Conservation (phyloP, 2,113 vertebrate species). For the Furnarius figulus region DNA sequence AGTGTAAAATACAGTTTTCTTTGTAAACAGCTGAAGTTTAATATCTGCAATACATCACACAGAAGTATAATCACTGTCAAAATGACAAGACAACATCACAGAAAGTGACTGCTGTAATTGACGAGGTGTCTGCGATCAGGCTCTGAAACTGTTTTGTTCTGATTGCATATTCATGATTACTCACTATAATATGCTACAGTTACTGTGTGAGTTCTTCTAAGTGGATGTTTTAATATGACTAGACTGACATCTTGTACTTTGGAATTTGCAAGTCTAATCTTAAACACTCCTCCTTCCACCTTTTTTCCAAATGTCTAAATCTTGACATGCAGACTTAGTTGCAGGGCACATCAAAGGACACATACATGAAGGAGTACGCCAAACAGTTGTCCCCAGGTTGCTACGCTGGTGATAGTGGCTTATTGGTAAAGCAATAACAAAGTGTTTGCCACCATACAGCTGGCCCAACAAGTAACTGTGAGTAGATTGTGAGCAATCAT, state of each 20-base stretch:
- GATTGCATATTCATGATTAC: conserved; percentile 80
- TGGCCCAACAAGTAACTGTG: not conserved
- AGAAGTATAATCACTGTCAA: conserved; percentile 80
- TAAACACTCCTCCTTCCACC: conserved; percentile 41
- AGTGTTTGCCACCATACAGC: not conserved
- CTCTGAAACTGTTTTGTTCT: conserved; percentile 66
- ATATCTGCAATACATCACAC: conserved; percentile 65
- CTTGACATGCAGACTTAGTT: not conserved
- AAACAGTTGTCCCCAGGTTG: not conserved
- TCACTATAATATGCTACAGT: conserved; percentile 64
- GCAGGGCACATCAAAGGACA: not conserved
- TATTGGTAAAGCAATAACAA: not conserved
- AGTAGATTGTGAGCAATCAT: not conserved
- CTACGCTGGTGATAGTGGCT: not conserved
- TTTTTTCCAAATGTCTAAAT: conserved; percentile 24
- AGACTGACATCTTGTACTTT: conserved; percentile 67
- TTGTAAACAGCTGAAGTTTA: conserved; percentile 75
- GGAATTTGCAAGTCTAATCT: conserved; percentile 73
- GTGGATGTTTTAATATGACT: conserved; percentile 67
- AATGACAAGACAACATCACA: conserved; percentile 65
- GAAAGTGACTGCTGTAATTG: conserved; percentile 72
- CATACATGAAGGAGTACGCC: not conserved
- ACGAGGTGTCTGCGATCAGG: conserved; percentile 67
- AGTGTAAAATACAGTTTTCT: conserved; percentile 63
- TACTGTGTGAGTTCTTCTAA: conserved; percentile 69